Conservation (phyloP, 2,888 invertebrate genomes). For the Muschampia plurimacula region DNA sequence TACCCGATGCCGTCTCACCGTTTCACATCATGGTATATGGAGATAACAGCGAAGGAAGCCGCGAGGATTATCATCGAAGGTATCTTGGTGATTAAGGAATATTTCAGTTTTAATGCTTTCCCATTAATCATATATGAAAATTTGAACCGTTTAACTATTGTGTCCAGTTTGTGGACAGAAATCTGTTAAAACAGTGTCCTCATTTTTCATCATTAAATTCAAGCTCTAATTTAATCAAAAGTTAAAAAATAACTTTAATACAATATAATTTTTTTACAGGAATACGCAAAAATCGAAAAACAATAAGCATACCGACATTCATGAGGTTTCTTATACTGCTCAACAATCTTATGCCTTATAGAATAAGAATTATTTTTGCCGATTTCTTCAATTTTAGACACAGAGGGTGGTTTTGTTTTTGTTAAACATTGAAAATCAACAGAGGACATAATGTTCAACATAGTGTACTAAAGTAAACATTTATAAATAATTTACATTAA, state of each 20-base stretch:
- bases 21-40: slow-evolving; percentile 71
- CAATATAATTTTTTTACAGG: too few relatives aligned
- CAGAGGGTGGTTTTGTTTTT: slow-evolving; percentile 80
- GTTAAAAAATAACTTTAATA: too few relatives aligned
- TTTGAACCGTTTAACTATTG: background rate
- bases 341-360: slow-evolving; percentile 74
- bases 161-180: too few relatives aligned
- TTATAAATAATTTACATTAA: slow-evolving; percentile 33
- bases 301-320: slow-evolving; percentile 72
- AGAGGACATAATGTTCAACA: background rate
- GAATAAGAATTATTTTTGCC: slow-evolving; percentile 73
- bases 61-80: slow-evolving; percentile 76
- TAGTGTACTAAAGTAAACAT: slow-evolving; percentile 22
- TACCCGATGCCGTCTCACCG: slow-evolving; percentile 73
- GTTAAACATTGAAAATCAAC: slow-evolving; percentile 53
- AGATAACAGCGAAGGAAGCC: slow-evolving; percentile 70
- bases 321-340: slow-evolving; percentile 71
- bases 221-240: too few relatives aligned
- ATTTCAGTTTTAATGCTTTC: too few relatives aligned
- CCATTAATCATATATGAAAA: background rate
- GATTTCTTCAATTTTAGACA: slow-evolving; percentile 79
- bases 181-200: too few relatives aligned
- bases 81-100: slow-evolving; percentile 41
- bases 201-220: too few relatives aligned
- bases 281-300: slow-evolving; percentile 70